Conservation (phyloP, 2,797 vertebrate species). For the Brachyalestes nurse region DNA sequence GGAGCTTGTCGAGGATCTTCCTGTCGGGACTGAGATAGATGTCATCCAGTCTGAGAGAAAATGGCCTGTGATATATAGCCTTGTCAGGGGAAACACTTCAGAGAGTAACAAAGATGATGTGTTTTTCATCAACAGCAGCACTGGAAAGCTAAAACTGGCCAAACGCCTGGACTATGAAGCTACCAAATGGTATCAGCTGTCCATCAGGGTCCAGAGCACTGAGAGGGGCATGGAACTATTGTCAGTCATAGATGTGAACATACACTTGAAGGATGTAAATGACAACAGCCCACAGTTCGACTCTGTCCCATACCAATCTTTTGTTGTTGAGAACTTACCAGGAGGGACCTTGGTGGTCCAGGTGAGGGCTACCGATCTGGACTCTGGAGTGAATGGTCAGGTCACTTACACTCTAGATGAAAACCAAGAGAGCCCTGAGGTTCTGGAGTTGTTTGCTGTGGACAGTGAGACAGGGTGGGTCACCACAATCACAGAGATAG, state of each 20-base stretch:
- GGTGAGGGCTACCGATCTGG: conserved; percentile 80
- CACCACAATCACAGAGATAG: conserved; percentile 80
- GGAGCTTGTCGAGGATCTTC: conserved; percentile 76
- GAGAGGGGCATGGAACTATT: conserved; percentile 73
- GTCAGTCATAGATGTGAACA: conserved; percentile 78
- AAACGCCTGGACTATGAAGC: conserved; percentile 84
- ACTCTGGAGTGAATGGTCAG: conserved; percentile 82
- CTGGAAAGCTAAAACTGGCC: conserved; percentile 80
- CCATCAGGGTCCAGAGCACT: conserved; percentile 70
- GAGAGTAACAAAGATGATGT: conserved; percentile 83
- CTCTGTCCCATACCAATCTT: conserved; percentile 81
- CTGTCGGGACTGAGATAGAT: conserved; percentile 81
- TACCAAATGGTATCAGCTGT: conserved; percentile 84
- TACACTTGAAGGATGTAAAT: conserved; percentile 85
- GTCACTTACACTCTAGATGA: conserved; percentile 80
- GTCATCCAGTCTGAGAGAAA: conserved; percentile 75
- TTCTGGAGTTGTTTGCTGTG: conserved; percentile 81
- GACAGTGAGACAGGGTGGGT: conserved; percentile 84
- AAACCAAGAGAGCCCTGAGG: conserved; percentile 71
- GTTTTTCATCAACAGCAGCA: conserved; percentile 82
- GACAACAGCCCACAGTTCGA: conserved; percentile 85
- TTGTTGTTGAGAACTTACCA: conserved; percentile 83
- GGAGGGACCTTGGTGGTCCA: conserved; percentile 81
- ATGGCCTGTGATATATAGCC: conserved; percentile 73
- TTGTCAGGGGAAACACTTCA: conserved; percentile 80